Evolutionary conservation across 2,797 vertebrate species (phyloP).

Genomic region (Okamejei kenojei): DNA sequence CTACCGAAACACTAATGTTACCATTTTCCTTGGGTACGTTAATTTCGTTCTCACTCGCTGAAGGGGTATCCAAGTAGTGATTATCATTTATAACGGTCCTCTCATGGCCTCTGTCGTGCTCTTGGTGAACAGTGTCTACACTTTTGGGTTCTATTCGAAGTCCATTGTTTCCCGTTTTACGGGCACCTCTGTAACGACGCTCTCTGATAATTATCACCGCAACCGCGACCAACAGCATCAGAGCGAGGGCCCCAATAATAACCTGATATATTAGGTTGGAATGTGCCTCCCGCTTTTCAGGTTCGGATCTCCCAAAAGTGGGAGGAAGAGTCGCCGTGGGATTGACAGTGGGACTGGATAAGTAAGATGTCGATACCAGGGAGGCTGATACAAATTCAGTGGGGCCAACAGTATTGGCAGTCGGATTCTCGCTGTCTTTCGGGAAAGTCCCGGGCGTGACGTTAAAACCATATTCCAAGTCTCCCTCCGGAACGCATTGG

Average conservation of each 20-base stretch:
- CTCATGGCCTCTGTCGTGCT: slow-evolving; percentile 44
- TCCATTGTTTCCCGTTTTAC: slow-evolving; percentile 30
- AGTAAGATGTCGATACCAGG: too few species aligned
- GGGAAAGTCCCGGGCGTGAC: too few species aligned
- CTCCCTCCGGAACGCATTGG: background rate
- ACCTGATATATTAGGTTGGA: slow-evolving; percentile 52
- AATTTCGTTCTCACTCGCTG: background rate
- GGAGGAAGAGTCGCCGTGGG: background rate
- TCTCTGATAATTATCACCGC: slow-evolving; percentile 56
- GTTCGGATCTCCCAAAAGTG: background rate
- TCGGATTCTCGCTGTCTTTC: background rate
- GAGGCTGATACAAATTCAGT: background rate
- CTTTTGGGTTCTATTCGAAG: slow-evolving; percentile 41
- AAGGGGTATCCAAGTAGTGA: background rate
- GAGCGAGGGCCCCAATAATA: slow-evolving; percentile 56
- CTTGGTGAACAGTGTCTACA: slow-evolving; percentile 45
- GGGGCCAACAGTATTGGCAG: background rate
- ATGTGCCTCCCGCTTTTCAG: background rate
- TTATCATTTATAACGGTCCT: background rate
- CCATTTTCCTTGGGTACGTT: background rate
- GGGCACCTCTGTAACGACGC: slow-evolving; percentile 40
- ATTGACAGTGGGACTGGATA: background rate
- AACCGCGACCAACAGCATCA: slow-evolving; percentile 63
- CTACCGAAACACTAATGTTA: background rate
- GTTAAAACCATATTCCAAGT: background rate